These are phyloP conservation scores for Lathronympha strigana DNA, from an alignment of 2,888 invertebrate species.

Conservation along the genomic window DNA sequence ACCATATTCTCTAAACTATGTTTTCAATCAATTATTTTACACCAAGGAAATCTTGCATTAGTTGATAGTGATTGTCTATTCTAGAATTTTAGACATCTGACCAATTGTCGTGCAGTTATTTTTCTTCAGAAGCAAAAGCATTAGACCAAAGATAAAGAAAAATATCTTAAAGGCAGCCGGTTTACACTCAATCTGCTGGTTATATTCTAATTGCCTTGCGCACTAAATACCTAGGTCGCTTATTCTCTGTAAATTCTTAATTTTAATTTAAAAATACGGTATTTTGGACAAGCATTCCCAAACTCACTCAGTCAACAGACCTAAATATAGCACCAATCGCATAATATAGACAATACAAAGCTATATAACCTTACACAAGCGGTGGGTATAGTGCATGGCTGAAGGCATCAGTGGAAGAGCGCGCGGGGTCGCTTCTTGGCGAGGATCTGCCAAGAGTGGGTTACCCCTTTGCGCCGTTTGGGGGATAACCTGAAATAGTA, in stretches of 20 bases:
- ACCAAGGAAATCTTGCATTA: too few species aligned
- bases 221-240: too few species aligned
- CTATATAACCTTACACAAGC: conserved; percentile 62
- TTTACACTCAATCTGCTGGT: too few species aligned
- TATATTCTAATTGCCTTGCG: too few species aligned
- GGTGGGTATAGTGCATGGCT: conserved; percentile 62
- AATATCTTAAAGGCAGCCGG: too few species aligned
- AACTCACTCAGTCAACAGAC: conserved; percentile 2
- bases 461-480: conserved; percentile 72
- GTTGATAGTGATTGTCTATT: too few species aligned
- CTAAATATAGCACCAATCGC: conserved; percentile 68
- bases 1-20: background rate
- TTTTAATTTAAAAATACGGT: background rate
- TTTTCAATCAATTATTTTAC: too few species aligned
- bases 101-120: too few species aligned
- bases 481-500: conserved; percentile 68
- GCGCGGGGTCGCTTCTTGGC: conserved; percentile 76
- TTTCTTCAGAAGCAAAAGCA: too few species aligned
- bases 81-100: too few species aligned
- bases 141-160: too few species aligned
- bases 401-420: conserved; percentile 65
- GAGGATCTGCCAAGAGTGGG: conserved; percentile 74
- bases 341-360: conserved; percentile 48
- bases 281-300: conserved; percentile 8
- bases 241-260: background rate